phyloP scores from a whole-genome alignment of 1,140 invertebrate genomes.

The Cotesia vestalis region DNA sequence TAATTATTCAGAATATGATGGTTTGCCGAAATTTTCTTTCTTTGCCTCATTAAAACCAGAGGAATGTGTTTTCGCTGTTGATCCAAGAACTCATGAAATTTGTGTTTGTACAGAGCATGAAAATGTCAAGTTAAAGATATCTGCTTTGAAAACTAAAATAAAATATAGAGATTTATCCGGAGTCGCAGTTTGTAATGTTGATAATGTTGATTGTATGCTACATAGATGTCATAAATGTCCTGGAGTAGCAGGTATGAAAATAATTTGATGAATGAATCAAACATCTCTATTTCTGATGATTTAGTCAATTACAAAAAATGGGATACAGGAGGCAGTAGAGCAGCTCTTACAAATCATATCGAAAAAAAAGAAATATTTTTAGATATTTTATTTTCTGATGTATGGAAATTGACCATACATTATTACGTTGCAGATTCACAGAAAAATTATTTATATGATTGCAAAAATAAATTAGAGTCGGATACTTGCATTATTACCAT shows the following conservation, averaged over 20 bases:
- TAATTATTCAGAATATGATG: too few species aligned
- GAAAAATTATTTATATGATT: constrained; percentile 28
- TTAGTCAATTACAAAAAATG: neutral
- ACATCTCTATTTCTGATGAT: neutral
- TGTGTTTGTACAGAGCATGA: constrained; percentile 32
- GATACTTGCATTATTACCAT: constrained; percentile 32
- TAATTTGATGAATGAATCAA: constrained; percentile 5
- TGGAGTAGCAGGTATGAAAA: neutral
- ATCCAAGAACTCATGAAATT: constrained; percentile 29
- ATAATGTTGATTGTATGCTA: constrained; percentile 12
- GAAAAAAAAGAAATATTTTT: neutral
- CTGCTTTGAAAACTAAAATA: constrained; percentile 15
- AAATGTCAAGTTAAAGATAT: constrained; percentile 31
- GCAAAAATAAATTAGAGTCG: constrained; percentile 16
- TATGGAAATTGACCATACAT: constrained; percentile 30
- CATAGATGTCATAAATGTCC: constrained; percentile 19
- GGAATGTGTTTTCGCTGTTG: constrained; percentile 26
- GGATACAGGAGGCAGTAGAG: neutral
- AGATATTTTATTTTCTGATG: neutral
- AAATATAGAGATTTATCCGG: constrained; percentile 25
- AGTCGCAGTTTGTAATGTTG: constrained; percentile 1
- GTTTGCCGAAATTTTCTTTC: too few species aligned
- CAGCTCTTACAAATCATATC: neutral
- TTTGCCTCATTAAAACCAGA: constrained; percentile 17
- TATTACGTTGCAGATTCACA: constrained; percentile 33